Conservation (phyloP, 2,888 invertebrate genomes). For the Ethmia dodecea region DNA sequence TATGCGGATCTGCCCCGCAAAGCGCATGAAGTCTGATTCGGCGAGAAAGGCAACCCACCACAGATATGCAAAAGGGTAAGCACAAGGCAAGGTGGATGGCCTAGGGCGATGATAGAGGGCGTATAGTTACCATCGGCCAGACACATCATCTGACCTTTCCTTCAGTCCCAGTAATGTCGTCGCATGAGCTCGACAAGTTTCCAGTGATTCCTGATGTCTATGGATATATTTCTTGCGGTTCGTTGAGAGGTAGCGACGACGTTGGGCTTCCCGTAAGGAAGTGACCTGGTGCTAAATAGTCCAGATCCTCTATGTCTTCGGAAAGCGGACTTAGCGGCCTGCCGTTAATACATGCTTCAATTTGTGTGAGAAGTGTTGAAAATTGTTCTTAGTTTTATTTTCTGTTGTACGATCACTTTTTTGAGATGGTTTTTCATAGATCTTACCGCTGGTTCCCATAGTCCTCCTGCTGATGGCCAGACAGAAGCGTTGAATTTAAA, state of each 20-base stretch:
- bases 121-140: too few species aligned
- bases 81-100: too few species aligned
- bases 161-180: too few species aligned
- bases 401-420: conserved; percentile 8
- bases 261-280: conserved; percentile 3
- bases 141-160: too few species aligned
- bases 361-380: conserved; percentile 9
- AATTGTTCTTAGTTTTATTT: not conserved
- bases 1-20: too few species aligned
- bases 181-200: too few species aligned
- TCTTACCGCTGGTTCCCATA: conserved; percentile 12
- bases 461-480: conserved; percentile 9
- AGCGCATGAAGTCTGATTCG: too few species aligned
- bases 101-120: too few species aligned
- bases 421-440: conserved; percentile 9
- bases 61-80: too few species aligned
- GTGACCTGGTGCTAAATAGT: too few species aligned
- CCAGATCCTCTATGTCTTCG: conserved; percentile 5
- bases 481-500: conserved; percentile 9
- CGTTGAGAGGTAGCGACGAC: not conserved
- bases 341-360: conserved; percentile 12
- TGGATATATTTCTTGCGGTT: not conserved
- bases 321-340: conserved; percentile 6
- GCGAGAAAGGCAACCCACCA: too few species aligned
- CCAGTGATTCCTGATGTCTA: conserved; percentile 2